phyloP scores from a whole-genome alignment of 2,113 vertebrate genomes.

The Baryphthengus martii region DNA sequence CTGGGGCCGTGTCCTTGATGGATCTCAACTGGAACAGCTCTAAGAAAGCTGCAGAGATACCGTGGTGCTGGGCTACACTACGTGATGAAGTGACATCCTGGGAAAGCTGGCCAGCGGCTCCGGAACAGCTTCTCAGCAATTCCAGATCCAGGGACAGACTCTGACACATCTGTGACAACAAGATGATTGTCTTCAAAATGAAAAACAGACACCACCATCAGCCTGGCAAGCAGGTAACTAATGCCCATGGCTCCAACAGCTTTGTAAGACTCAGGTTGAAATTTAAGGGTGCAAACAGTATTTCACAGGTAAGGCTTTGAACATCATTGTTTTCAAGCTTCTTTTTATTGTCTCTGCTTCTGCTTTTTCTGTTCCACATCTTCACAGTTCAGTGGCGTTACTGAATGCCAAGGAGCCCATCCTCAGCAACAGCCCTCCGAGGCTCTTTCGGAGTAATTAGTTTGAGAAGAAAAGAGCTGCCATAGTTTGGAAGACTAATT shows the following conservation, averaged over 20 bases:
- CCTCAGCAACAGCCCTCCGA: neutral
- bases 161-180: neutral
- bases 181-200: neutral
- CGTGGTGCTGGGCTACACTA: neutral
- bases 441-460: neutral
- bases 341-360: neutral
- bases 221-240: neutral
- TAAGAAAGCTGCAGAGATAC: neutral
- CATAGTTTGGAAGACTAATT: neutral
- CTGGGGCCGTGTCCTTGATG: neutral
- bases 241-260: neutral
- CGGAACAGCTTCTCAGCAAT: neutral
- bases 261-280: neutral
- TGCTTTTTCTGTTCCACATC: neutral
- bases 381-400: neutral
- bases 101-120: neutral
- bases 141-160: neutral
- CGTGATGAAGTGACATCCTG: neutral
- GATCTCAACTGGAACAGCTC: neutral
- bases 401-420: neutral
- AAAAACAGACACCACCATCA: neutral
- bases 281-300: neutral
- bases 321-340: neutral
- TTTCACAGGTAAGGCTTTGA: neutral
- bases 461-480: neutral